phyloP scores from a whole-genome alignment of 2,797 vertebrate species.

The Enteromius unitaeniatus region DNA sequence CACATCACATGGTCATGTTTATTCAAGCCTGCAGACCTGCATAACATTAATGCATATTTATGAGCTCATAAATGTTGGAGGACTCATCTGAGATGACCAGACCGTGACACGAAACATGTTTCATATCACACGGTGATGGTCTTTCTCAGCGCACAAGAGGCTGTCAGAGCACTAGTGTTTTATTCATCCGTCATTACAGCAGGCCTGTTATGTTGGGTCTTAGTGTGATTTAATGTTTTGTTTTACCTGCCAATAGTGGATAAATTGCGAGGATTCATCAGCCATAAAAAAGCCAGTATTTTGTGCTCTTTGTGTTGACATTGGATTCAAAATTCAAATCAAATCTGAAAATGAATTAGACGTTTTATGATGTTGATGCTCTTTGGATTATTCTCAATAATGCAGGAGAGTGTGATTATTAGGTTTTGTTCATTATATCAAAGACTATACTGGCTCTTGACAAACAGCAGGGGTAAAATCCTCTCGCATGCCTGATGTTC shows the following conservation, averaged over 20 bases:
- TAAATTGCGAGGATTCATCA: neutral
- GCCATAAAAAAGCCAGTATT: neutral
- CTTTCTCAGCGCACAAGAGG: neutral
- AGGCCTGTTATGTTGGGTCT: neutral
- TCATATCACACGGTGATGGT: conserved; percentile 6
- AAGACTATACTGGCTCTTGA: neutral
- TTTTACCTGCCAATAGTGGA: neutral
- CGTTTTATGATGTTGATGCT: neutral
- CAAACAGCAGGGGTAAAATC: too few species aligned
- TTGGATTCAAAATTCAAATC: neutral
- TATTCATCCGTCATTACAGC: neutral
- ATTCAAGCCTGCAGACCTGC: conserved; percentile 20
- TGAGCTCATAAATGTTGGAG: conserved; percentile 36
- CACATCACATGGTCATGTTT: conserved; percentile 13
- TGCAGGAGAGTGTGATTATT: neutral
- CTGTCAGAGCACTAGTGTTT: neutral
- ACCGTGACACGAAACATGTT: conserved; percentile 31
- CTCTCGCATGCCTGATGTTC: too few species aligned
- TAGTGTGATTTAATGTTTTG: neutral
- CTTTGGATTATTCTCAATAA: neutral
- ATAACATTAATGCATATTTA: conserved; percentile 23
- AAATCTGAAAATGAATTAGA: neutral
- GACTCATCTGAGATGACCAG: conserved; percentile 21
- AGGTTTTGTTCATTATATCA: neutral
- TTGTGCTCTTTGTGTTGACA: neutral